Conservation (phyloP, 2,113 vertebrate genomes). For the Clarias batrachus region DNA sequence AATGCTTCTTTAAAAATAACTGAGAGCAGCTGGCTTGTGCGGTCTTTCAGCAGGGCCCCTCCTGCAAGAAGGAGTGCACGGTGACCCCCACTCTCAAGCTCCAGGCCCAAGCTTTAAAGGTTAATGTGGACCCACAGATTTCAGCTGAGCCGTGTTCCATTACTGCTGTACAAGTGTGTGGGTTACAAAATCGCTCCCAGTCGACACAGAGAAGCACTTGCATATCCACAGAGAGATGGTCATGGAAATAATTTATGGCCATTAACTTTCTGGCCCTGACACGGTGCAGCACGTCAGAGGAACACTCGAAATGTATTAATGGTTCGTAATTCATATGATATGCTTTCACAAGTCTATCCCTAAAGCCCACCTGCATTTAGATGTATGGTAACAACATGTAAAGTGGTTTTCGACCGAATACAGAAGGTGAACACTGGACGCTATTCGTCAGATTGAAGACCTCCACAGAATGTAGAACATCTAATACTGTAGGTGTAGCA, state of each 20-base stretch:
- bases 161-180: slow-evolving; percentile 54
- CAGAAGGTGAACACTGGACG: neutral
- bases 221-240: slow-evolving; percentile 72
- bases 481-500: neutral
- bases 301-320: slow-evolving; percentile 66
- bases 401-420: slow-evolving; percentile 7
- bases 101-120: slow-evolving; percentile 52
- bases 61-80: slow-evolving; percentile 34
- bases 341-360: slow-evolving; percentile 48
- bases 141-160: slow-evolving; percentile 52
- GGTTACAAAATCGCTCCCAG: slow-evolving; percentile 60
- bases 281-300: slow-evolving; percentile 35
- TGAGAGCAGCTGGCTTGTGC: slow-evolving; percentile 43
- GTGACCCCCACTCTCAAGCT: slow-evolving; percentile 58
- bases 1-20: slow-evolving; percentile 69
- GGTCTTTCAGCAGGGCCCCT: slow-evolving; percentile 75
- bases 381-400: slow-evolving; percentile 45
- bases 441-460: neutral
- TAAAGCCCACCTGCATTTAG: slow-evolving; percentile 52
- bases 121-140: slow-evolving; percentile 54
- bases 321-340: slow-evolving; percentile 65
- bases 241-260: slow-evolving; percentile 77
- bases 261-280: slow-evolving; percentile 69
- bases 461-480: neutral
- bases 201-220: slow-evolving; percentile 63